phyloP scores from a whole-genome alignment of 1,140 invertebrate genomes.

The Calephelis nemesis region DNA sequence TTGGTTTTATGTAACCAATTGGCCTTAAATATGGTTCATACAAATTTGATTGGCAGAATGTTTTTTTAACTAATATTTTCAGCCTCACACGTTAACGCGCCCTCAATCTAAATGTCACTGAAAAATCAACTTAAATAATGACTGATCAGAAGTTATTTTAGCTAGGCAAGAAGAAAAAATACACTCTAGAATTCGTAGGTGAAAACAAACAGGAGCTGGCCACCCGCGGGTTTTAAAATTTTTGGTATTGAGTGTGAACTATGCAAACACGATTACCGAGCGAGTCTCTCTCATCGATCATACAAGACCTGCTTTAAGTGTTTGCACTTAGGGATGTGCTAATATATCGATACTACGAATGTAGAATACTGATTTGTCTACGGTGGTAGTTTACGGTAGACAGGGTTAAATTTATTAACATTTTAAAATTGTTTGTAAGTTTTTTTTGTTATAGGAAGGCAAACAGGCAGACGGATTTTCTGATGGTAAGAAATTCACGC shows the following conservation, averaged over 20 bases:
- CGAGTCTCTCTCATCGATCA: conserved; percentile 56
- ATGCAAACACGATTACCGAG: conserved; percentile 63
- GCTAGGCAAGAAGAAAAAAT: not conserved
- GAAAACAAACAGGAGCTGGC: conserved; percentile 69
- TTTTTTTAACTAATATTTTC: conserved; percentile 9
- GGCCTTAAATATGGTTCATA: not conserved
- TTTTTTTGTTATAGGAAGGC: too few relatives aligned
- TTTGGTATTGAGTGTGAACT: conserved; percentile 56
- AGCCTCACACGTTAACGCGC: not conserved
- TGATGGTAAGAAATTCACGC: too few relatives aligned
- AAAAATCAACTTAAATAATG: not conserved
- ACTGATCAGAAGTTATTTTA: not conserved
- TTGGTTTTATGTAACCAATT: not conserved
- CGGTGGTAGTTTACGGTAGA: too few relatives aligned
- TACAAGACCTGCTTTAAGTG: conserved; percentile 46
- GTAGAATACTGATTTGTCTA: not conserved
- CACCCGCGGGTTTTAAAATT: conserved; percentile 60
- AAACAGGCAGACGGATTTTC: too few relatives aligned
- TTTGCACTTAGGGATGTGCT: conserved; percentile 40
- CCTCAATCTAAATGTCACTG: not conserved
- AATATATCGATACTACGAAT: conserved; percentile 3
- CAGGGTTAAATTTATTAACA: too few relatives aligned
- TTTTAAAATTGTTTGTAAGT: too few relatives aligned
- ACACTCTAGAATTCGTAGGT: conserved; percentile 45
- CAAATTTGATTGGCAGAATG: conserved; percentile 10